Percentiles rank a stretch among this genome's conserved stretches.
Conservation (phyloP, 2,113 vertebrate genomes). For the Psilopogon haemacephalus region DNA sequence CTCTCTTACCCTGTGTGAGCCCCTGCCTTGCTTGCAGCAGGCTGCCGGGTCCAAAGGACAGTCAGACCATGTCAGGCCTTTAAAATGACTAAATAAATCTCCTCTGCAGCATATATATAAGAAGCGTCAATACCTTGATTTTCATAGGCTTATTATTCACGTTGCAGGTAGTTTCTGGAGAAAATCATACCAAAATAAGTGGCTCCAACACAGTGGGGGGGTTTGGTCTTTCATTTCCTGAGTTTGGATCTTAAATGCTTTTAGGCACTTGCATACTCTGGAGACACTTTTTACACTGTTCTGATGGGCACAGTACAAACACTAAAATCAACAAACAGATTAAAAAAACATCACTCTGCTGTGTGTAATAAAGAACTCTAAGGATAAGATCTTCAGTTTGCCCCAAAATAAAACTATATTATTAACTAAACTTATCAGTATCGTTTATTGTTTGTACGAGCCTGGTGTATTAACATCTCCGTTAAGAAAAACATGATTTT, state of each 20-base stretch:
- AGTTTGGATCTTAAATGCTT: constrained; percentile 59
- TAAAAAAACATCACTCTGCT: constrained; percentile 11
- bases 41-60: constrained; percentile 11
- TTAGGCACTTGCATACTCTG: constrained; percentile 12
- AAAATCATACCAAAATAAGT: constrained; percentile 56
- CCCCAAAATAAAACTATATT: not conserved
- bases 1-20: not conserved
- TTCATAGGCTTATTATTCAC: constrained; percentile 60
- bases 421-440: not conserved
- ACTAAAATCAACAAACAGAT: constrained; percentile 7
- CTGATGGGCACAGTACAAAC: constrained; percentile 56
- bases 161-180: constrained; percentile 59
- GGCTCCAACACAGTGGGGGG: constrained; percentile 53
- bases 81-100: constrained; percentile 12
- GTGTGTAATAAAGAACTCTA: not conserved
- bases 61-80: constrained; percentile 17
- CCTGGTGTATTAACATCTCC: not conserved
- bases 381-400: not conserved
- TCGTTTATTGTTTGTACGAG: not conserved
- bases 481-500: not conserved
- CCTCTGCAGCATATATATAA: constrained; percentile 4
- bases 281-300: constrained; percentile 59
- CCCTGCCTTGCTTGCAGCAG: not conserved
- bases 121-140: constrained; percentile 59
- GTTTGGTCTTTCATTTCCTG: constrained; percentile 62